These are phyloP conservation scores for Lepidurus couesii DNA, from an alignment of 1,140 invertebrate genomes.

Conservation along the genomic window DNA sequence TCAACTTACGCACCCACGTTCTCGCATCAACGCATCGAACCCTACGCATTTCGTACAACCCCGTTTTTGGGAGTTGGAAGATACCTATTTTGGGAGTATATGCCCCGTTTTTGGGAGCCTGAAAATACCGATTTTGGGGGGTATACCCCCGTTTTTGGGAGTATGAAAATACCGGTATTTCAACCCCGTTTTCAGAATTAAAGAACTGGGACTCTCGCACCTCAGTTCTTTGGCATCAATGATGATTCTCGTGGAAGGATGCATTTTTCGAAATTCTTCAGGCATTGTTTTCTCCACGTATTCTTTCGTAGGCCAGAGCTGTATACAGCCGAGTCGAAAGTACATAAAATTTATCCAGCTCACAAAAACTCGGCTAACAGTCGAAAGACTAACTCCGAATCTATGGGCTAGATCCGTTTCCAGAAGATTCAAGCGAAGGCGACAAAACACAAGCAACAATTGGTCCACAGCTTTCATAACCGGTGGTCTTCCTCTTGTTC, in stretches of 20 bases:
- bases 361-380: conserved; percentile 23
- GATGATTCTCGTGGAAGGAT: conserved; percentile 26
- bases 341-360: conserved; percentile 23
- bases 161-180: too few species aligned
- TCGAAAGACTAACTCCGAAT: conserved; percentile 19
- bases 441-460: conserved; percentile 24
- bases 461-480: background rate
- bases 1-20: too few species aligned
- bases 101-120: too few species aligned
- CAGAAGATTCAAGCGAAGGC: conserved; percentile 23
- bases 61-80: too few species aligned
- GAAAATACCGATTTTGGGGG: too few species aligned
- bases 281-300: conserved; percentile 27
- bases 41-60: too few species aligned
- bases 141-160: too few species aligned
- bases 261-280: background rate
- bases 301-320: conserved; percentile 27
- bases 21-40: too few species aligned
- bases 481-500: background rate
- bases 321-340: conserved; percentile 13
- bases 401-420: conserved; percentile 21
- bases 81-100: too few species aligned
- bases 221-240: conserved; percentile 25
- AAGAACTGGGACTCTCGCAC: conserved; percentile 19
- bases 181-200: conserved; percentile 19